Conservation (phyloP, 2,113 vertebrate genomes). For the Pygoscelis adeliae region DNA sequence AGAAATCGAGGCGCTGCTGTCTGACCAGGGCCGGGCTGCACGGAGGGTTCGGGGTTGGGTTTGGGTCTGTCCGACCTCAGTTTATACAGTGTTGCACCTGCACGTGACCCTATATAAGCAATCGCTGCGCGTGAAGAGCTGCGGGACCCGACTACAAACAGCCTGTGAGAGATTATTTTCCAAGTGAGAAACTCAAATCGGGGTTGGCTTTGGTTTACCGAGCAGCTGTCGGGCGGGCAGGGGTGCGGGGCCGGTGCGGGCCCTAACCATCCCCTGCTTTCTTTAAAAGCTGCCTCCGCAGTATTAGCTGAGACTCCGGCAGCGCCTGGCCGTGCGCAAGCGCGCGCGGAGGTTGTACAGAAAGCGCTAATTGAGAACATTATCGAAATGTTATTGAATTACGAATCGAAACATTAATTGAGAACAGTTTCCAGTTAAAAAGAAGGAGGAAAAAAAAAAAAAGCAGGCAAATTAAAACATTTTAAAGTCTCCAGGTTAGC, state of each 20-base stretch:
- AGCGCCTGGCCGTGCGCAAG: neutral
- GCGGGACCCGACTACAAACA: neutral
- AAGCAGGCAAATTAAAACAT: neutral
- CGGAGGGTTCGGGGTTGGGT: too few species aligned
- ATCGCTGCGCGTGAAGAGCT: fast-evolving
- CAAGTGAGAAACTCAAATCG: neutral
- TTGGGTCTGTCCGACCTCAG: fast-evolving
- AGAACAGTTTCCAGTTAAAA: neutral
- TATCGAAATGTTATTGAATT: neutral
- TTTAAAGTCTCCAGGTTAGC: neutral
- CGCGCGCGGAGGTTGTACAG: neutral
- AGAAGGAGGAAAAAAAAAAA: neutral
- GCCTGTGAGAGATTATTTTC: fast-evolving
- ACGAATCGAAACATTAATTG: neutral
- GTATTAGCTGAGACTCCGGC: neutral
- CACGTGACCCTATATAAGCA: fast-evolving
- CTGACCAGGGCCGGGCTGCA: fast-evolving
- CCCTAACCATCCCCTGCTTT: fast-evolving
- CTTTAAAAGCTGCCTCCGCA: neutral
- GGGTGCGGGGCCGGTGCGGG: fast-evolving
- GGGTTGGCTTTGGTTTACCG: neutral
- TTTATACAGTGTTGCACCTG: neutral
- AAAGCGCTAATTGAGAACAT: neutral
- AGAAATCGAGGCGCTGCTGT: fast-evolving
- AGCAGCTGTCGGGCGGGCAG: neutral